A percentile compares a stretch with the other conserved stretches of the same genome.
Conservation (phyloP, 35 echinoderm and acorn worm species). For the Apostichopus californicus region DNA sequence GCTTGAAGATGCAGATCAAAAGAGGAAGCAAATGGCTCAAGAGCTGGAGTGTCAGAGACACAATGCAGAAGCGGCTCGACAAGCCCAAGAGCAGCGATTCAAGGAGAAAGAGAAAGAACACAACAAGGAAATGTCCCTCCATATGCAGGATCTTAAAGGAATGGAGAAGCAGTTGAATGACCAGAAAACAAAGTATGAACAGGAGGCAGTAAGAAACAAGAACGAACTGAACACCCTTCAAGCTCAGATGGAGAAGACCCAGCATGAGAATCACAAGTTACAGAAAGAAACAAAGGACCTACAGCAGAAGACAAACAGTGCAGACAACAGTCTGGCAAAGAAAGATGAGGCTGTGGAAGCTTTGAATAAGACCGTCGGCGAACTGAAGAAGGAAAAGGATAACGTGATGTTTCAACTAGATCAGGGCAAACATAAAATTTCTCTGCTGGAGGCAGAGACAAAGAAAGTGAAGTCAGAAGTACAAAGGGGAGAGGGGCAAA, state of each 20-base stretch:
- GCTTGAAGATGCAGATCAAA: conserved; percentile 73
- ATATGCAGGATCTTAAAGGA: conserved; percentile 54
- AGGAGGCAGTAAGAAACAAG: conserved; percentile 68
- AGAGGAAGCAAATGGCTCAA: conserved; percentile 77
- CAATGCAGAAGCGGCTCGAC: conserved; percentile 80
- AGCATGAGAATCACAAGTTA: conserved; percentile 59
- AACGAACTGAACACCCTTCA: conserved; percentile 73
- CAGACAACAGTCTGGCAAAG: conserved; percentile 60
- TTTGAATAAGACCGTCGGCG: conserved; percentile 69
- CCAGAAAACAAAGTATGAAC: conserved; percentile 67
- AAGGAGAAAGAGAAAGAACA: conserved; percentile 91
- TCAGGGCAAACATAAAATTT: conserved; percentile 69
- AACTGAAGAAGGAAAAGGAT: conserved; percentile 78
- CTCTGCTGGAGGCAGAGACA: conserved; percentile 67
- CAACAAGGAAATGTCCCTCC: conserved; percentile 79
- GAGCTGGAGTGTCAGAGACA: conserved; percentile 94
- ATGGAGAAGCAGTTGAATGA: conserved; percentile 44
- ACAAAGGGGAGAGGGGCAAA: conserved; percentile 63
- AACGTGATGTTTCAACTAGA: conserved; percentile 67
- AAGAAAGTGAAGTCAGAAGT: conserved; percentile 70
- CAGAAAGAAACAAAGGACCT: conserved; percentile 76
- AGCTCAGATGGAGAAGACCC: conserved; percentile 71
- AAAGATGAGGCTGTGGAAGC: conserved; percentile 63
- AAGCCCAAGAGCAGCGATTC: conserved; percentile 67
- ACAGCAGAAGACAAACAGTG: conserved; percentile 55